phyloP scores from a whole-genome alignment of 2,888 invertebrate genomes.

The Drosophila macrospina region DNA sequence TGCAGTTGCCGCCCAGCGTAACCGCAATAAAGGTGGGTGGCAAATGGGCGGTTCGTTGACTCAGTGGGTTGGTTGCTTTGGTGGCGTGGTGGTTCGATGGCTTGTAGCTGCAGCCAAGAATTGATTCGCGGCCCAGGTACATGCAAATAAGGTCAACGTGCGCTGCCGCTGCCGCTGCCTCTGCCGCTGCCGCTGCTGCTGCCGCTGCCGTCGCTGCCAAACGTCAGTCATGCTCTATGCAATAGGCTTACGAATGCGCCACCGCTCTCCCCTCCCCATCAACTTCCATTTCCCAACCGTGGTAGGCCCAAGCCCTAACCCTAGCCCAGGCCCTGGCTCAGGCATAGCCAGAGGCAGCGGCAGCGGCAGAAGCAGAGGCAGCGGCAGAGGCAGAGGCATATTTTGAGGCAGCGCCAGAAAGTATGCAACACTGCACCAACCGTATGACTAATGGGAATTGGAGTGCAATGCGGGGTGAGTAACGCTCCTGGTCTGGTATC shows the following conservation, averaged over 20 bases:
- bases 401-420: slow-evolving; percentile 52
- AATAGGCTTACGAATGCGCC: slow-evolving; percentile 30
- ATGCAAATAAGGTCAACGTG: slow-evolving; percentile 82
- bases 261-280: background rate
- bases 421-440: slow-evolving; percentile 61
- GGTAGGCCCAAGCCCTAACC: background rate
- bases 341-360: background rate
- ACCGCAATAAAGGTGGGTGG: slow-evolving; percentile 63
- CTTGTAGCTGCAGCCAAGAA: slow-evolving; percentile 59
- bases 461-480: slow-evolving; percentile 3
- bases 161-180: slow-evolving; percentile 54
- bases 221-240: slow-evolving; percentile 55
- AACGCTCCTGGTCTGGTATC: slow-evolving; percentile 12
- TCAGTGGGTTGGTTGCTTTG: background rate
- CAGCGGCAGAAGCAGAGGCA: background rate
- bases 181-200: no score
- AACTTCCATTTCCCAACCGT: slow-evolving; percentile 8
- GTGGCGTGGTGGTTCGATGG: slow-evolving; percentile 1
- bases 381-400: background rate
- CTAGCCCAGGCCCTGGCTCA: background rate
- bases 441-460: slow-evolving; percentile 48
- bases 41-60: background rate
- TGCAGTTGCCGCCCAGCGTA: slow-evolving; percentile 66
- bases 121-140: slow-evolving; percentile 73
- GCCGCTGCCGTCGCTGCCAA: slow-evolving; percentile 48